A percentile compares a stretch with the other conserved stretches of the same genome.
Conservation (phyloP, 2,113 vertebrate species). For the Spheniscus mendiculus region DNA sequence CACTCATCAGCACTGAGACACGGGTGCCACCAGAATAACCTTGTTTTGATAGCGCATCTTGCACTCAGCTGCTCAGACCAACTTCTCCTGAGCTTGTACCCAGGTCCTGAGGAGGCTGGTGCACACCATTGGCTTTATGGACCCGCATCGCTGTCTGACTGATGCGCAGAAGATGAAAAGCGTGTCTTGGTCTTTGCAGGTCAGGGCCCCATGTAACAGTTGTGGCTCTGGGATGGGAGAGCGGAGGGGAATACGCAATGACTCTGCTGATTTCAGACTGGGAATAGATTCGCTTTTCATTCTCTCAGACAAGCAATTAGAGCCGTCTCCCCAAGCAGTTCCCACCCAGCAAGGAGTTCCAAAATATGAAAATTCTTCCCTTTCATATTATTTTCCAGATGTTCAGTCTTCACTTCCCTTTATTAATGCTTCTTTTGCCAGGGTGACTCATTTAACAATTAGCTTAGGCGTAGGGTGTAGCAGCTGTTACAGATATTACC, state of each 20-base stretch:
- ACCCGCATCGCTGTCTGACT: rapidly evolving
- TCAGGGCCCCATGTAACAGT: neutral
- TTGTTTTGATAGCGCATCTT: neutral
- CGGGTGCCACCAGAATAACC: neutral
- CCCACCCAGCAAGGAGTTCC: conserved; percentile 21
- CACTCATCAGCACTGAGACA: neutral
- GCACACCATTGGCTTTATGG: neutral
- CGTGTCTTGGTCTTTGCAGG: neutral
- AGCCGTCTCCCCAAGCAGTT: neutral
- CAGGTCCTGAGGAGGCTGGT: neutral
- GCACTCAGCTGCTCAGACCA: neutral
- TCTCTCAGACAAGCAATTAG: conserved; percentile 35
- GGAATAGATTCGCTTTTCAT: neutral
- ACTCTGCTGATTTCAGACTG: neutral
- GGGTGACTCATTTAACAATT: conserved; percentile 62
- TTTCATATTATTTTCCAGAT: conserved; percentile 57
- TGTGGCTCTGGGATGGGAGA: neutral
- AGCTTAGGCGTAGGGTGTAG: conserved; percentile 31
- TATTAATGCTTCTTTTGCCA: conserved; percentile 44
- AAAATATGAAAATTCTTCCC: conserved; percentile 18
- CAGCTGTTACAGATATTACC: conserved; percentile 68
- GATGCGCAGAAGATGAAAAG: neutral
- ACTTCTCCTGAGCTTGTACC: neutral
- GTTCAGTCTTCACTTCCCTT: conserved; percentile 43
- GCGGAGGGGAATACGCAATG: neutral